Percentiles rank a stretch among this genome's conserved stretches.
Conservation (phyloP, 2,888 invertebrate genomes). For the Scaptomyza cyrtandrae region DNA sequence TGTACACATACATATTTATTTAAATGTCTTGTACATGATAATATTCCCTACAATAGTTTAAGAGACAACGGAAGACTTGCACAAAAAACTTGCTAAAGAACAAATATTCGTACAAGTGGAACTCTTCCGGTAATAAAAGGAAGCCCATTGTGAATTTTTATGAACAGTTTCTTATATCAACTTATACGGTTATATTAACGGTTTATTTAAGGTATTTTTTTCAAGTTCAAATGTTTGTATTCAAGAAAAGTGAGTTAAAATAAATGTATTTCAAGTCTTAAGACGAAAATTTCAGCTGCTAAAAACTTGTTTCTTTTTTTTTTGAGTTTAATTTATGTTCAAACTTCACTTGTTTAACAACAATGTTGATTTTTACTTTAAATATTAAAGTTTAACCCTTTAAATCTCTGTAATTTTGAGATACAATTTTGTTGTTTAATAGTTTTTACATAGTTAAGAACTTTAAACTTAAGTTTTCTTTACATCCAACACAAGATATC, state of each 20-base stretch:
- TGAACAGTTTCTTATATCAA: neutral
- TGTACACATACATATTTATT: slow-evolving; percentile 13
- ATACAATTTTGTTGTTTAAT: too few relatives aligned
- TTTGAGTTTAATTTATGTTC: too few relatives aligned
- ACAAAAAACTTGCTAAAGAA: neutral
- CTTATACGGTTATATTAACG: neutral
- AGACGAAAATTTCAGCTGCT: too few relatives aligned
- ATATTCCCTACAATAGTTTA: slow-evolving; percentile 16
- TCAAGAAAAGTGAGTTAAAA: neutral
- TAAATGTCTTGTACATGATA: slow-evolving; percentile 10
- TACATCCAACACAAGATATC: neutral
- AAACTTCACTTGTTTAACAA: too few relatives aligned
- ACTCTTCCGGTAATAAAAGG: slow-evolving; percentile 20
- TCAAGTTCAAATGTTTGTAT: neutral
- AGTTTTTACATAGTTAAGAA: too few relatives aligned
- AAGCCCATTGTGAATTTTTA: slow-evolving; percentile 5
- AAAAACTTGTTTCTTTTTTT: too few relatives aligned
- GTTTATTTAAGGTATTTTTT: neutral
- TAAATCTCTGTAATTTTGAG: too few relatives aligned
- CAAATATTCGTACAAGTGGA: neutral
- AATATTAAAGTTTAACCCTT: too few relatives aligned
- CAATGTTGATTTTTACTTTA: too few relatives aligned
- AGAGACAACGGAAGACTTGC: slow-evolving; percentile 5
- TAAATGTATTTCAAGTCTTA: too few relatives aligned
- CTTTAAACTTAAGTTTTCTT: neutral